Evolutionary conservation across 2,797 vertebrate genomes (phyloP), one percentile per base, ranked within the genome.

Genomic region (Eospalax fontanierii): DNA sequence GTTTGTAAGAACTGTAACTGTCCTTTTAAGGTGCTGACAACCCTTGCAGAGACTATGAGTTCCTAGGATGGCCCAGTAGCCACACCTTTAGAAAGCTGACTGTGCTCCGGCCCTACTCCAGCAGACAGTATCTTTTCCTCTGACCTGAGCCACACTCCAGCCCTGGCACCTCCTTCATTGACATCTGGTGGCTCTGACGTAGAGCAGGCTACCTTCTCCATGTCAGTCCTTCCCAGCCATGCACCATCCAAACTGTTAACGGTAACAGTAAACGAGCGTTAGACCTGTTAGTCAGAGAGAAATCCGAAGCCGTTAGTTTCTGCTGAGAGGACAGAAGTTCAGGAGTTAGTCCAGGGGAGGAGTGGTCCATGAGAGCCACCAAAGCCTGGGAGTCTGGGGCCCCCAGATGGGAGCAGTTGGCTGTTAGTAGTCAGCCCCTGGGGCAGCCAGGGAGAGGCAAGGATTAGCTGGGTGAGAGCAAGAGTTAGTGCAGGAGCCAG

Each of bases 401-500:
- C 4, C 38, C 3, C 6, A 15, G 70, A 12, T 3, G 68, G 90
- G 66, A 70, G 73, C 80, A 63, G 89, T 3, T 61, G 95, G 90
- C 96, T 57, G 43, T 83, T 26, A 63, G 90, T 16, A 65, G 57
- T 2, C 46, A 87, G 92, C 74, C 88, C 89, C 84, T 19, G 80
- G 86, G 24, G 83, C 68, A 96, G 91, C n/a, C 63, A 70, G 87
- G 76, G 78, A 46, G 68, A 16, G 83, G 19, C 83, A 88, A 4
- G 80, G 83, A 8, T 70, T 63, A 61, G n/a, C 96, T 85, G 97
- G 97, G 98, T 94, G 97, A 97, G 96, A 97, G 97, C 97, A 68
- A 91, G 10, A 24, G 97, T 98, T 98, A 98, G 98, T 98, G 95
- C 93, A 3, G 74, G 93, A 93, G 94, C 90, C 94, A 90, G 79